Evolutionary conservation across 2,113 vertebrate species (phyloP), one percentile per base, ranked within the genome.

Genomic region (Elanoides forficatus): DNA sequence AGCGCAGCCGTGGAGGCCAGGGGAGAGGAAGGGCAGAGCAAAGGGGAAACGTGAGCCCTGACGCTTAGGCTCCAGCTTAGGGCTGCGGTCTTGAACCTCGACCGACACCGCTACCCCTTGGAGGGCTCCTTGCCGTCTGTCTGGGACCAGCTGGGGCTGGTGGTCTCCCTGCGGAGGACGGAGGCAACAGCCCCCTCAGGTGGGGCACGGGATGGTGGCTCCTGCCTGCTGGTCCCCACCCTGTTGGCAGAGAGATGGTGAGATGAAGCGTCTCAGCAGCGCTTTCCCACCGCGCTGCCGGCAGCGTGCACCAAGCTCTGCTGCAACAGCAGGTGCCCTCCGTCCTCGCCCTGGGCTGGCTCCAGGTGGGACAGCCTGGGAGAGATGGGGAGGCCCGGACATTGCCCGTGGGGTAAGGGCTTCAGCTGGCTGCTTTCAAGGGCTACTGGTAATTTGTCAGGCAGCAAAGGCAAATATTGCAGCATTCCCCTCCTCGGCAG

Each of bases 251-350:
- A 40, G 73, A 30, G 48, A 29, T 27, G 60, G 30, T 14, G 48
- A 70, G 43, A 76, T 0, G 2, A 71, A 52, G 32, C 1, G 3
- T 42, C 40, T 47, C 45, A 53, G 45, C 14, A 19, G 50, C 15
- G 0, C 50, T 58, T 52, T 65, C 32, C 50, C n/a, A 27, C 34
- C 4, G 1, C 3, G 0, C 56, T 58, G 22, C 66, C 1, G 3
- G 50, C 32, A 42, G 32, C 1, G 3, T 38, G 27, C 52, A 42
- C 32, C 23, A 55, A 81, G 56, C 42, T 48, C 84, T 56, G 40
- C 36, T 2, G 8, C 34, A 15, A 48, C 4, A 23, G 7, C 42
- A 30, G 17, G 48, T 23, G 22, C 43, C 43, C n/a, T 42, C 52
- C 4, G 0, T 59, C 72, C 21, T 42, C 34, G 25, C 34, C 58